Evolutionary conservation across 2,113 vertebrate genomes (phyloP).

Genomic region (Zeus faber): DNA sequence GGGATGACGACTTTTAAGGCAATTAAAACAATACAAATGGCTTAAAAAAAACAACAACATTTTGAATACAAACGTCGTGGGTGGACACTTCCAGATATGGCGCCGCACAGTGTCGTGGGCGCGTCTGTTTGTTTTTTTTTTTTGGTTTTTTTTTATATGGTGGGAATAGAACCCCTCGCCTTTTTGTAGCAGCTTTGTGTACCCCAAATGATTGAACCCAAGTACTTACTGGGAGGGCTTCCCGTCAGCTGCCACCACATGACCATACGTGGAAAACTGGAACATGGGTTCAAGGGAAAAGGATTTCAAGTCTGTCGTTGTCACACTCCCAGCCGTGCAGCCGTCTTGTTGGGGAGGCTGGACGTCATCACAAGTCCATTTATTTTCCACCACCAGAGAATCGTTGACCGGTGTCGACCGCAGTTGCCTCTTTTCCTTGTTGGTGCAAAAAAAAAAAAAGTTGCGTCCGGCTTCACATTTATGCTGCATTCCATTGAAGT

Average conservation of each 20-base stretch:
- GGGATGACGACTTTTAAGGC: conserved; percentile 93
- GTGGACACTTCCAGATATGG: background rate
- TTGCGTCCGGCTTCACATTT: background rate
- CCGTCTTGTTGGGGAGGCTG: background rate
- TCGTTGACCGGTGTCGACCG: background rate
- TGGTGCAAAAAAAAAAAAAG: background rate
- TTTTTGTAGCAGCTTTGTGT: conserved; percentile 4
- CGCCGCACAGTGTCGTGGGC: background rate
- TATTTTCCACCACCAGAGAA: background rate
- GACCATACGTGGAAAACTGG: background rate
- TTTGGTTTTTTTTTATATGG: too few relatives aligned
- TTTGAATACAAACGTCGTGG: background rate
- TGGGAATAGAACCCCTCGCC: background rate
- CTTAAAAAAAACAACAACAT: background rate
- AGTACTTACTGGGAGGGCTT: background rate
- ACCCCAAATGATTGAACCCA: background rate
- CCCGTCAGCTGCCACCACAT: background rate
- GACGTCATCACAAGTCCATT: too few relatives aligned
- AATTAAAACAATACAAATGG: background rate
- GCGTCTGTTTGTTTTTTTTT: background rate
- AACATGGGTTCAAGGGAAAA: background rate
- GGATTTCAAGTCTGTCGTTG: background rate
- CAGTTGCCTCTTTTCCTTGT: background rate
- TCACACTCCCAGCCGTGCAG: background rate
- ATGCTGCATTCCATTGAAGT: too few relatives aligned